A percentile compares a stretch with the other conserved stretches of the same genome.
phyloP scores from a whole-genome alignment of 2,888 invertebrate species.

The Diplazon laetatorius region DNA sequence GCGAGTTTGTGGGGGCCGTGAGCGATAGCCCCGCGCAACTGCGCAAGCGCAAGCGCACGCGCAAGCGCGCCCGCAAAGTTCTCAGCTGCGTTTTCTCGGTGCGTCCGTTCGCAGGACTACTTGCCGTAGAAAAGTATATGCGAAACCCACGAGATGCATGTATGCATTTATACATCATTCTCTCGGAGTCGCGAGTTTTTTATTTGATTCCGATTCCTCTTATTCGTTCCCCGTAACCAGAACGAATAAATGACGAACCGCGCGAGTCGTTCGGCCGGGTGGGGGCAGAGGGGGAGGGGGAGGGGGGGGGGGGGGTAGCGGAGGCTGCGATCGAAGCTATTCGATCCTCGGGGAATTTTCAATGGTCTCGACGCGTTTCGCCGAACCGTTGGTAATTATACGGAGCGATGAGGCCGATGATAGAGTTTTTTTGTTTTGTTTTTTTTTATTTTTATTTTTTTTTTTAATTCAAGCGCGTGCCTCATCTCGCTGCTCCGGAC shows the following conservation, averaged over 20 bases:
- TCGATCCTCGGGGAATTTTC: slow-evolving; percentile 60
- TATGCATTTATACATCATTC: slow-evolving; percentile 48
- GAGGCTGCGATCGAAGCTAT: slow-evolving; percentile 50
- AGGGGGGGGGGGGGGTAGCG: background rate
- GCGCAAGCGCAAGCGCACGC: background rate
- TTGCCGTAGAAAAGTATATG: slow-evolving; percentile 22
- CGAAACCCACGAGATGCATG: slow-evolving; percentile 34
- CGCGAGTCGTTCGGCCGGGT: background rate
- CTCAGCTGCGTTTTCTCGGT: too few species aligned
- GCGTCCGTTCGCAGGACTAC: too few species aligned
- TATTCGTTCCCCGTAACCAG: background rate
- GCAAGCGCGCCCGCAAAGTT: background rate
- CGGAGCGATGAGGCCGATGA: slow-evolving; percentile 41
- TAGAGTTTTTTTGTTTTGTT: too few species aligned
- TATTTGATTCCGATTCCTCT: slow-evolving; percentile 34
- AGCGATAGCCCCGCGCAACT: slow-evolving; percentile 2
- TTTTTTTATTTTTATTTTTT: too few species aligned
- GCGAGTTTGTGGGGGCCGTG: slow-evolving; percentile 44
- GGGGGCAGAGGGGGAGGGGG: background rate
- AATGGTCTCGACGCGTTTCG: slow-evolving; percentile 62
- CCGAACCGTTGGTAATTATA: slow-evolving; percentile 60
- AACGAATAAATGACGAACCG: slow-evolving; percentile 52
- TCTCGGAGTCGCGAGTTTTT: slow-evolving; percentile 28
- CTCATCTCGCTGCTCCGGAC: slow-evolving; percentile 22
- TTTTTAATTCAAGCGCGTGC: slow-evolving; percentile 49